These are phyloP conservation scores for Acrobasis repandana DNA, from an alignment of 2,888 invertebrate genomes.

Conservation along the genomic window DNA sequence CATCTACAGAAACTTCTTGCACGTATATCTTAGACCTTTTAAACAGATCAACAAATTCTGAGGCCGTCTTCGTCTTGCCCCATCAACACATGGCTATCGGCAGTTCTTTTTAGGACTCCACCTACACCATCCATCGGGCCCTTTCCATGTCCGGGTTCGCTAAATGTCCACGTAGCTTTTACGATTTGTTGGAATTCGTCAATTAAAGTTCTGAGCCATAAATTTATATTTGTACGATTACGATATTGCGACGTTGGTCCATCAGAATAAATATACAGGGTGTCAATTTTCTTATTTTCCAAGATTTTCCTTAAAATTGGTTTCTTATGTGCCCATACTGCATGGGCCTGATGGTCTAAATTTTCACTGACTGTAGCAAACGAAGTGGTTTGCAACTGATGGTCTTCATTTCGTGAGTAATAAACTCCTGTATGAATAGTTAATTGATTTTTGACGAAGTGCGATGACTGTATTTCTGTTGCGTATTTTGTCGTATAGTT, in stretches of 20 bases:
- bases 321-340: constrained; percentile 36
- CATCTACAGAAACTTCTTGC: too few relatives aligned
- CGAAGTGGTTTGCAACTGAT: constrained; percentile 28
- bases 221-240: constrained; percentile 32
- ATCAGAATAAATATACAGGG: constrained; percentile 33
- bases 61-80: constrained; percentile 32
- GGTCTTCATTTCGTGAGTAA: constrained; percentile 2
- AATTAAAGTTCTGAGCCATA: constrained; percentile 27
- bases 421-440: not conserved
- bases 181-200: constrained; percentile 31
- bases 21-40: too few relatives aligned
- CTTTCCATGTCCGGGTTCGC: constrained; percentile 44
- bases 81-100: constrained; percentile 32
- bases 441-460: constrained; percentile 28
- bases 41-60: not conserved
- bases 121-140: constrained; percentile 48
- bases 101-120: constrained; percentile 40
- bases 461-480: constrained; percentile 27
- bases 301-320: constrained; percentile 31
- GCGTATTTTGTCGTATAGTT: constrained; percentile 31
- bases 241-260: constrained; percentile 36
- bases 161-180: constrained; percentile 32
- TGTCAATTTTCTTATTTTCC: constrained; percentile 20
- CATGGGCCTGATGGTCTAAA: constrained; percentile 35
- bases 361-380: constrained; percentile 36